These are phyloP conservation scores for Epinotia ramella DNA, from an alignment of 2,888 invertebrate species.

Conservation along the genomic window DNA sequence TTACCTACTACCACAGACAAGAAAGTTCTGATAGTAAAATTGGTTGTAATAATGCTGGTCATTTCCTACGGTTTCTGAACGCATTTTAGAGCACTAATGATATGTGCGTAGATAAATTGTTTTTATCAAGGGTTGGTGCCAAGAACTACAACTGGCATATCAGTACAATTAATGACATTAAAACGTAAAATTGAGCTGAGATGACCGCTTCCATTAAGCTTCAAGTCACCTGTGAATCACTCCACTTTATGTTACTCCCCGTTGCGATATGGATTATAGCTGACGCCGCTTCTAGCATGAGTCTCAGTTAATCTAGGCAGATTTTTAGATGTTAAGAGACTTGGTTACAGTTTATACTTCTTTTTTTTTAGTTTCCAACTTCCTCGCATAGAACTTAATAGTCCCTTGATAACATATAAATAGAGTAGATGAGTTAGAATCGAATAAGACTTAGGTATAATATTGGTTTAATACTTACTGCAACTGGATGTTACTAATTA, in stretches of 20 bases:
- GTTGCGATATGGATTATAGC: background rate
- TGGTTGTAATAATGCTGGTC: too few relatives aligned
- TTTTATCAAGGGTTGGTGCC: background rate
- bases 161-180: background rate
- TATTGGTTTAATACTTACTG: conserved; percentile 36
- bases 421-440: conserved; percentile 41
- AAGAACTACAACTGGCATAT: background rate
- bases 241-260: background rate
- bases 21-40: too few relatives aligned
- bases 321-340: conserved; percentile 7
- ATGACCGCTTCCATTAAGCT: background rate
- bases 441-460: conserved; percentile 41
- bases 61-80: too few relatives aligned
- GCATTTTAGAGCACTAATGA: too few relatives aligned
- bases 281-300: background rate
- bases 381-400: conserved; percentile 16
- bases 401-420: conserved; percentile 31
- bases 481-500: conserved; percentile 42
- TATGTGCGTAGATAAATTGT: too few relatives aligned
- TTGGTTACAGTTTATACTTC: background rate
- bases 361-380: conserved; percentile 12
- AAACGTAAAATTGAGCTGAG: background rate
- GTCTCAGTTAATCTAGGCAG: conserved; percentile 6
- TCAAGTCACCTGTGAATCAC: too few relatives aligned
- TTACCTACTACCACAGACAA: too few relatives aligned